Evolutionary conservation across 1,140 invertebrate species (phyloP).

Genomic region (Bombus polaris): DNA sequence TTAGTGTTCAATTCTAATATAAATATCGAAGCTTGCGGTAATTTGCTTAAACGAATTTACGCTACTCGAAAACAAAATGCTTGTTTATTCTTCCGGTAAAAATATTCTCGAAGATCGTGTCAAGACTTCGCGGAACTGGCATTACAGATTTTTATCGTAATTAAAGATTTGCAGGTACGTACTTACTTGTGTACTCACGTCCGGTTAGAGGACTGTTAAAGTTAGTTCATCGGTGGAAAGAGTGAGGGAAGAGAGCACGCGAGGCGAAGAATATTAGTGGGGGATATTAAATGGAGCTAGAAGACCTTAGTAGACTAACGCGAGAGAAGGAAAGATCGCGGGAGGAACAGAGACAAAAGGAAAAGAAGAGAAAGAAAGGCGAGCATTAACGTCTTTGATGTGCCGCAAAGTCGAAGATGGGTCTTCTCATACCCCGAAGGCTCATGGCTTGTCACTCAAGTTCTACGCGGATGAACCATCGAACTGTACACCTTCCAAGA

Average conservation of each 20-base stretch:
- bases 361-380: constrained; percentile 51
- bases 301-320: constrained; percentile 36
- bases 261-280: constrained; percentile 44
- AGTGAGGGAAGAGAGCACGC: background rate
- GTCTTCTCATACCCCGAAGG: constrained; percentile 68
- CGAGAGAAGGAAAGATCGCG: constrained; percentile 48
- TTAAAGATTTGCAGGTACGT: too few species aligned
- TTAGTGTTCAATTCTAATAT: too few species aligned
- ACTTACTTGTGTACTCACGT: too few species aligned
- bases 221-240: background rate
- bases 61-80: too few species aligned
- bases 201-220: background rate
- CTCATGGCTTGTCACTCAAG: constrained; percentile 79
- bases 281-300: constrained; percentile 51
- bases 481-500: constrained; percentile 74
- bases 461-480: constrained; percentile 74
- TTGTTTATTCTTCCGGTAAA: too few species aligned
- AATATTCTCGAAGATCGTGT: too few species aligned
- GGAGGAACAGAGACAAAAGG: constrained; percentile 47
- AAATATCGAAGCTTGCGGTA: too few species aligned
- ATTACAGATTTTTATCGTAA: too few species aligned
- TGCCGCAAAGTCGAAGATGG: constrained; percentile 73
- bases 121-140: too few species aligned
- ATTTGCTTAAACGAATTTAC: too few species aligned
- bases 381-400: constrained; percentile 78